These are phyloP conservation scores for Chalcis sispes DNA, from an alignment of 2,888 invertebrate genomes.

Conservation along the genomic window DNA sequence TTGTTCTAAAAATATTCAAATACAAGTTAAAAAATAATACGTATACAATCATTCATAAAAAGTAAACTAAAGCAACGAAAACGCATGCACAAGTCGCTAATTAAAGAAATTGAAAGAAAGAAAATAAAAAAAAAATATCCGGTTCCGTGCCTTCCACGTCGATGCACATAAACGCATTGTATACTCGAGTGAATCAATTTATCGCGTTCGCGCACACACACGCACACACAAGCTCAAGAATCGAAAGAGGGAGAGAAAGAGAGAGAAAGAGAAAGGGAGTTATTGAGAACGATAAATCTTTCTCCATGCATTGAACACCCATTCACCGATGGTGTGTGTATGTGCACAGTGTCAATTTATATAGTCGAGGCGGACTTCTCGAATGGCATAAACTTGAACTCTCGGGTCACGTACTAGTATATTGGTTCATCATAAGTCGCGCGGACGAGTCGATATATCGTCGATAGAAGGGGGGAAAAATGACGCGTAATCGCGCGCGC, in stretches of 20 bases:
- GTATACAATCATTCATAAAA: too few relatives aligned
- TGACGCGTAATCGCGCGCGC: slow-evolving; percentile 10
- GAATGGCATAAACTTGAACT: slow-evolving; percentile 28
- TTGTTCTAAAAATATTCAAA: too few relatives aligned
- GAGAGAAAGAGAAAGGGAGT: too few relatives aligned
- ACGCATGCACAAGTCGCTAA: too few relatives aligned
- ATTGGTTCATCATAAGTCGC: slow-evolving; percentile 39
- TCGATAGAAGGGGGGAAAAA: not conserved
- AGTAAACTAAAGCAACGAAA: too few relatives aligned
- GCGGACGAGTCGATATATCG: slow-evolving; percentile 19
- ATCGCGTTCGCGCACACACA: slow-evolving; percentile 10
- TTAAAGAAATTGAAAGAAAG: too few relatives aligned
- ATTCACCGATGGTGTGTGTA: too few relatives aligned
- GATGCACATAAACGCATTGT: slow-evolving; percentile 31
- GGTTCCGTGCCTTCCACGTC: not conserved
- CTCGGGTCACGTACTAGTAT: slow-evolving; percentile 15
- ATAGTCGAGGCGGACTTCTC: too few relatives aligned
- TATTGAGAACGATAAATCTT: slow-evolving; percentile 39
- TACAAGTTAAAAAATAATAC: too few relatives aligned
- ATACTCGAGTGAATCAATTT: slow-evolving; percentile 42
- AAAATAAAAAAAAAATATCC: not conserved
- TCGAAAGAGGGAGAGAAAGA: too few relatives aligned
- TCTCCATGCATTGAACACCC: not conserved
- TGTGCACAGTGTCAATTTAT: too few relatives aligned
- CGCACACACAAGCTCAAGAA: too few relatives aligned